These are phyloP conservation scores for Lamproptera curius DNA, from an alignment of 2,888 invertebrate species.

Conservation along the genomic window DNA sequence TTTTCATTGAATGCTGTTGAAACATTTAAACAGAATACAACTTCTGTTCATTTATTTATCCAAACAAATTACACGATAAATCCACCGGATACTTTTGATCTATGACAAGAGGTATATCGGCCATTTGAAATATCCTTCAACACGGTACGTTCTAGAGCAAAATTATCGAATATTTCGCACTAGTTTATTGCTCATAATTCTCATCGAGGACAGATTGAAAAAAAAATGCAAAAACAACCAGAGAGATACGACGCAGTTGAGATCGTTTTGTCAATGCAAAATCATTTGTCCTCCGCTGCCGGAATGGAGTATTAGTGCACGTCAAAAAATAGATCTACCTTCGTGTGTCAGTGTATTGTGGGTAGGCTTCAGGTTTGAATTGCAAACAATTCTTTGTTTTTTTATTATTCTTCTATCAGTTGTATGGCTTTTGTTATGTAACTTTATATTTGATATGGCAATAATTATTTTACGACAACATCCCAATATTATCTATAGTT, in stretches of 20 bases:
- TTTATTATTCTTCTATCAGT: too few relatives aligned
- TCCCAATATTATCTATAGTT: too few relatives aligned
- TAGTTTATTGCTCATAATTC: constrained; percentile 13
- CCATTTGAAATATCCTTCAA: background rate
- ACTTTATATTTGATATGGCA: too few relatives aligned
- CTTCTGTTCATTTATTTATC: background rate
- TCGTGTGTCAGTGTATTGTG: background rate
- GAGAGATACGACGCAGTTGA: background rate
- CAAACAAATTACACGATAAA: background rate
- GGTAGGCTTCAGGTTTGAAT: background rate
- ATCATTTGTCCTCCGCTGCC: background rate
- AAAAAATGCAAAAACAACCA: background rate
- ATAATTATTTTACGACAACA: too few relatives aligned
- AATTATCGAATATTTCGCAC: constrained; percentile 4
- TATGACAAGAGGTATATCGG: too few relatives aligned
- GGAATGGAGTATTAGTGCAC: background rate
- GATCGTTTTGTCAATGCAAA: constrained; percentile 1
- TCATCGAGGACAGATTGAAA: background rate
- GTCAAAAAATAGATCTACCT: background rate
- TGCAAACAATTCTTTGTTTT: background rate
- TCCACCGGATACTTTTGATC: background rate
- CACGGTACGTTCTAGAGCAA: constrained; percentile 4
- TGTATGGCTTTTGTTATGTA: too few relatives aligned
- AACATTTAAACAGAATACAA: too few relatives aligned
- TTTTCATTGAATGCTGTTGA: too few relatives aligned